Conservation (phyloP, 1,140 invertebrate species). For the Araneus ventricosus region DNA sequence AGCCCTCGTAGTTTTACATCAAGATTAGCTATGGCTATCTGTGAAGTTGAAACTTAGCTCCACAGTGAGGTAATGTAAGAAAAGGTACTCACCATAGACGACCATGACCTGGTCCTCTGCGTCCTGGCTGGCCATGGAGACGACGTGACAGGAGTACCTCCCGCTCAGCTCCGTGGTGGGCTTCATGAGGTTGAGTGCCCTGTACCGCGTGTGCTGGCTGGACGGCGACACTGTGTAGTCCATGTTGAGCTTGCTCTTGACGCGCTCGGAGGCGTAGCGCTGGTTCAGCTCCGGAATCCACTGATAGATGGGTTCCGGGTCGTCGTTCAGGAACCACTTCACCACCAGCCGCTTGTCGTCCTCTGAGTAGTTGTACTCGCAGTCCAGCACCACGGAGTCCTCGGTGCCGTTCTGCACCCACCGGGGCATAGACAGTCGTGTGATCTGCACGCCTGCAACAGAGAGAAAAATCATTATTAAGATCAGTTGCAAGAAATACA, state of each 20-base stretch:
- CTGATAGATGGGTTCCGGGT: conserved; percentile 87
- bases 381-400: conserved; percentile 87
- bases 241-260: conserved; percentile 86
- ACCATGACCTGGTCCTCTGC: conserved; percentile 86
- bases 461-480: too few relatives aligned
- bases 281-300: conserved; percentile 86
- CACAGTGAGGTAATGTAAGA: background rate
- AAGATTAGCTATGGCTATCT: too few relatives aligned
- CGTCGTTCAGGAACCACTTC: conserved; percentile 89
- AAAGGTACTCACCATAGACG: conserved; percentile 82
- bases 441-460: conserved; percentile 66
- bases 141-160: conserved; percentile 88
- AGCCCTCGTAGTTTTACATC: too few relatives aligned
- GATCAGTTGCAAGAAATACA: too few relatives aligned
- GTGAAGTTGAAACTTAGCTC: too few relatives aligned
- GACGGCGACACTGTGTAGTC: conserved; percentile 85
- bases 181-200: conserved; percentile 87
- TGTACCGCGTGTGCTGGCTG: conserved; percentile 84
- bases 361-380: conserved; percentile 85
- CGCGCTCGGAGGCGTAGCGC: conserved; percentile 83
- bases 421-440: conserved; percentile 80
- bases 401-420: conserved; percentile 85
- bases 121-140: conserved; percentile 86
- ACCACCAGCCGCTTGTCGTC: conserved; percentile 85
- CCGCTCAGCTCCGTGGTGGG: conserved; percentile 88